A percentile compares a stretch with the other conserved stretches of the same genome.
These are phyloP conservation scores for Battus philenor DNA, from an alignment of 1,140 invertebrate genomes.

Conservation along the genomic window DNA sequence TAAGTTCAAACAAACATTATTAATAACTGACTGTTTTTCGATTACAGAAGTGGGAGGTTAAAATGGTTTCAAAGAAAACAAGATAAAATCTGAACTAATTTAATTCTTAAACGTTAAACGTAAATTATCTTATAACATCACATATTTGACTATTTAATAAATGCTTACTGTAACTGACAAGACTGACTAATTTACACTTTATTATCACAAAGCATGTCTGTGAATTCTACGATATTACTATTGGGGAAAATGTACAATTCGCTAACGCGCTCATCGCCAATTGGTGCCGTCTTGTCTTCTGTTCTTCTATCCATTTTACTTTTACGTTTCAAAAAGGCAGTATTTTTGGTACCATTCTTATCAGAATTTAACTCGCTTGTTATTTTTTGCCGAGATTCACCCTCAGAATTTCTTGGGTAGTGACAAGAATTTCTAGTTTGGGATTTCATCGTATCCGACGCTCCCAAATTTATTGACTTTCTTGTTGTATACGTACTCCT, in stretches of 20 bases:
- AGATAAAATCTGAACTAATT: too few relatives aligned
- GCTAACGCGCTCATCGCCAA: constrained; percentile 58
- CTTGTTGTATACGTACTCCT: constrained; percentile 46
- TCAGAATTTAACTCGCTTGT: constrained; percentile 29
- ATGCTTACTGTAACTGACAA: constrained; percentile 6
- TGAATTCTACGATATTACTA: constrained; percentile 65
- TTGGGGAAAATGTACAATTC: constrained; percentile 69
- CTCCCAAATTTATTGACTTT: constrained; percentile 49
- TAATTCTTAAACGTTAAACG: constrained; percentile 5
- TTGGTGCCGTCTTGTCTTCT: constrained; percentile 32
- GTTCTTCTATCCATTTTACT: constrained; percentile 25
- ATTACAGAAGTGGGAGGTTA: too few relatives aligned
- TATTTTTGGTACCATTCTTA: constrained; percentile 30
- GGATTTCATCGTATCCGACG: constrained; percentile 35
- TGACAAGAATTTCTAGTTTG: constrained; percentile 38
- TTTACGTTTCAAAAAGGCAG: constrained; percentile 23
- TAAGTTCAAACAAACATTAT: too few relatives aligned
- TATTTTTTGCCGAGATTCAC: constrained; percentile 31
- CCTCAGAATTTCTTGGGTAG: constrained; percentile 37
- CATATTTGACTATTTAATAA: constrained; percentile 18
- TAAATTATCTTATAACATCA: constrained; percentile 17
- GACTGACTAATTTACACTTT: constrained; percentile 47
- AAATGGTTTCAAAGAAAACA: too few relatives aligned
- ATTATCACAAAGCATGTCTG: constrained; percentile 59
- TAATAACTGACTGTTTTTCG: too few relatives aligned